Base-by-base conservation (phyloP, 2,113 vertebrate genomes). In the Nibea albiflora region DNA sequence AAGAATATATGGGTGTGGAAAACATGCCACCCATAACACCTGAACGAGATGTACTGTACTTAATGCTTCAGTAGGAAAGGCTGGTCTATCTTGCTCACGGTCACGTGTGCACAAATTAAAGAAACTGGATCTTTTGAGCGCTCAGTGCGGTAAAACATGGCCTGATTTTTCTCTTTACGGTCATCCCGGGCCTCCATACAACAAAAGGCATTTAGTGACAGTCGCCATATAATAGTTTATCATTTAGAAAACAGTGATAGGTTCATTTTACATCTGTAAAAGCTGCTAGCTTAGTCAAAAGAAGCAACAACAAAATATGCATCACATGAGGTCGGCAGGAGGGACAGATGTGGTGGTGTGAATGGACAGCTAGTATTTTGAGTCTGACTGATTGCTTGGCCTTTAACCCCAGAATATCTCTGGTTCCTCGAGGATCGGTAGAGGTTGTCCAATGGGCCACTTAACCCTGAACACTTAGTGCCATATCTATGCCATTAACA, bases 401-500 rank as follows among this genome's bases (percentile, higher is more conserved):
- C 50, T 78, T 65, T 66, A 61, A 69, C 44, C 54, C 14, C 22
- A 14, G 22, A 72, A 39, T 60, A 22, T 84, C 44, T 78, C 58
- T 81, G 6, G 31, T 60, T 26, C 4, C 53, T 68, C 31, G 35
- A 26, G 69, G 70, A 56, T 52, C 16, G 39, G 22, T 56, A 52
- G 69, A 76, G 46, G 46, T 70, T 24, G 58, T 81, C 42, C 57
- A 67, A 49, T 4, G 5, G 24, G 7, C 60, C 42, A 75, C 65
- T 76, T 74, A 80, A 84, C 56, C 54, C 47, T n/a, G 1, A 71
- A 22, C 78, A 77, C 68, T 42, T 46, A 56, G n/a, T 20, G 20
- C 63, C 52, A 70, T 61, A 73, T 85, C 47, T 63, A 3, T 60
- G 52, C 72, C 57, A 75, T 83, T 73, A 83, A 70, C 56, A 64